Evolutionary conservation across 2,888 invertebrate genomes (phyloP).

Genomic region (Drosophila nigricruria): DNA sequence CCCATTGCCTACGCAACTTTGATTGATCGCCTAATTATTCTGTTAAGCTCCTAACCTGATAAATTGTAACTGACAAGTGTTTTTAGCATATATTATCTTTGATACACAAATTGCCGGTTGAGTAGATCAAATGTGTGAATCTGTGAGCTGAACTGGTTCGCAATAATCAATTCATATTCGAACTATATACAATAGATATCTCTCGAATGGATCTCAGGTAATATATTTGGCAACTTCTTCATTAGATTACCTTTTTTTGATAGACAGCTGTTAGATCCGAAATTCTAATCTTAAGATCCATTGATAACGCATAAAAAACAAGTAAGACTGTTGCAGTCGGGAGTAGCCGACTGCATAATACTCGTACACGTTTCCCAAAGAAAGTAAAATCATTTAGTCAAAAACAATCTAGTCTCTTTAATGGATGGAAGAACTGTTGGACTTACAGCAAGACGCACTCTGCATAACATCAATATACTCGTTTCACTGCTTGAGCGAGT

Average conservation of each 20-base stretch:
- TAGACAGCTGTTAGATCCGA: neutral
- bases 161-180: neutral
- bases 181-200: neutral
- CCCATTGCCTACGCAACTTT: neutral
- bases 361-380: too few species aligned
- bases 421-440: too few species aligned
- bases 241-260: neutral
- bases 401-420: too few species aligned
- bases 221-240: neutral
- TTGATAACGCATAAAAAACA: too few species aligned
- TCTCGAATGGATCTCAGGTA: neutral
- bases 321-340: neutral
- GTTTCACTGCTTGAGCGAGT: neutral
- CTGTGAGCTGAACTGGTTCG: neutral
- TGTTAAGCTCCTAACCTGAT: neutral
- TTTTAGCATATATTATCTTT: neutral
- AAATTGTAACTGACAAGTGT: slow-evolving; percentile 1
- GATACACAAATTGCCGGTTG: neutral
- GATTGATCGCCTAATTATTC: slow-evolving; percentile 1
- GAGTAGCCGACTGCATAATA: neutral
- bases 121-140: neutral
- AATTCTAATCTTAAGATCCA: too few species aligned
- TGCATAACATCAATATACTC: neutral
- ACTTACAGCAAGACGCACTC: neutral
- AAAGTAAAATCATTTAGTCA: too few species aligned